These are phyloP conservation scores for Bostrychus sinensis DNA, from an alignment of 2,113 vertebrate genomes.

Conservation along the genomic window DNA sequence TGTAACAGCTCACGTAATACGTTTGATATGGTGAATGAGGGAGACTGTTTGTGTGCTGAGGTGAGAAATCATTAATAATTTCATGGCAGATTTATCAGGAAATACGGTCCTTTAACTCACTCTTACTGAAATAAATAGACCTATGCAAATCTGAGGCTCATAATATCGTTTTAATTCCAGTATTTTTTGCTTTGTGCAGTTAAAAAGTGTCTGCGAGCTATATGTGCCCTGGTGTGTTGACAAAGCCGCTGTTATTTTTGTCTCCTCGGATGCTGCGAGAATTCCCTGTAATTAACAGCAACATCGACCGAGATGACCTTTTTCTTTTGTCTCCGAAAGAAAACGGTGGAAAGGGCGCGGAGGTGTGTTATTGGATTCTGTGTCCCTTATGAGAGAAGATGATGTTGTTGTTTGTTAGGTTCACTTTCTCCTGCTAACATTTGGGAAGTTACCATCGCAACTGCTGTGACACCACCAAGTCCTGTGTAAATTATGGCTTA, in stretches of 20 bases:
- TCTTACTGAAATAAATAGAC: constrained; percentile 14
- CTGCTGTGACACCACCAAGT: constrained; percentile 24
- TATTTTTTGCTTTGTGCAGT: neutral
- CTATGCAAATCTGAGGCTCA: neutral
- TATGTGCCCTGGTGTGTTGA: neutral
- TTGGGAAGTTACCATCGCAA: constrained; percentile 40
- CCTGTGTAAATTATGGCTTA: neutral
- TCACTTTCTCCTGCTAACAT: neutral
- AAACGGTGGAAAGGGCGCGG: neutral
- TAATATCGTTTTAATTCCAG: neutral
- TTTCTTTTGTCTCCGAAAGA: neutral
- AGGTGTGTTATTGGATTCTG: constrained; percentile 11
- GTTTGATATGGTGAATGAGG: constrained; percentile 35
- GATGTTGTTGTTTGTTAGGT: constrained; percentile 8
- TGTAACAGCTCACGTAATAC: constrained; percentile 15
- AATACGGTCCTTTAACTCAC: constrained; percentile 1
- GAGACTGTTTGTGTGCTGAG: constrained; percentile 6
- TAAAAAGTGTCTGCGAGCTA: neutral
- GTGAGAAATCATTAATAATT: constrained; percentile 34
- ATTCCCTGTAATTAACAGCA: neutral
- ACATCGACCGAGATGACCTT: neutral
- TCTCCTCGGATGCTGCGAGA: constrained; percentile 1
- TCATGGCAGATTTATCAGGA: constrained; percentile 44
- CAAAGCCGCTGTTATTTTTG: constrained; percentile 12
- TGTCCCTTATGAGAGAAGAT: neutral